Evolutionary conservation across 2,888 invertebrate genomes (phyloP).

Genomic region (Dilophus febrilis): DNA sequence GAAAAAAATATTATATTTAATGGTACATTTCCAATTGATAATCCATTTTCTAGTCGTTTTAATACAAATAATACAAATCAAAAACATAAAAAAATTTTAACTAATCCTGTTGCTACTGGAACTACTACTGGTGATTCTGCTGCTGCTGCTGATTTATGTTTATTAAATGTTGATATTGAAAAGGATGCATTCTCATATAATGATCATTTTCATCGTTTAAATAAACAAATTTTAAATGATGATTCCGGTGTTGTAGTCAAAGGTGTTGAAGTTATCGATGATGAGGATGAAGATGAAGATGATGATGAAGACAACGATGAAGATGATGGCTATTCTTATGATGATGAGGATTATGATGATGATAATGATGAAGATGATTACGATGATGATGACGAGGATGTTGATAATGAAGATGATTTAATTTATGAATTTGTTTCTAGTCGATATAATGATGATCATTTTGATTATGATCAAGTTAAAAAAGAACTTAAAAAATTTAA

Average conservation of each 20-base stretch:
- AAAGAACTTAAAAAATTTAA: constrained; percentile 26
- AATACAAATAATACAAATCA: too few relatives aligned
- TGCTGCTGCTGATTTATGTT: too few relatives aligned
- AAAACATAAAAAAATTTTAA: too few relatives aligned
- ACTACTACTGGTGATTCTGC: too few relatives aligned
- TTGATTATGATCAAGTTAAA: constrained; percentile 28
- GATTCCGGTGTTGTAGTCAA: constrained; percentile 13
- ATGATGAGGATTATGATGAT: constrained; percentile 11
- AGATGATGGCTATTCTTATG: constrained; percentile 9
- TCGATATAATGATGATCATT: constrained; percentile 15
- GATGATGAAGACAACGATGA: constrained; percentile 16
- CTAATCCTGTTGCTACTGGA: too few relatives aligned
- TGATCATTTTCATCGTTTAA: too few relatives aligned
- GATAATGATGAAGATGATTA: not conserved
- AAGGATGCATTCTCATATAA: too few relatives aligned
- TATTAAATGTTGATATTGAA: too few relatives aligned
- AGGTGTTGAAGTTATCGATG: constrained; percentile 15
- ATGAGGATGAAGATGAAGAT: constrained; percentile 12
- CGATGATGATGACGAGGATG: constrained; percentile 8
- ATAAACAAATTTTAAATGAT: not conserved
- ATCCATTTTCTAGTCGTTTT: constrained; percentile 32
- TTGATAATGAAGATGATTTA: constrained; percentile 8
- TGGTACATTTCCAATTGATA: constrained; percentile 75
- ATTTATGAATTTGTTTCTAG: constrained; percentile 28
- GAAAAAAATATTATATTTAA: constrained; percentile 47